phyloP scores from a whole-genome alignment of 2,888 invertebrate genomes.

The Cerastoderma edule region DNA sequence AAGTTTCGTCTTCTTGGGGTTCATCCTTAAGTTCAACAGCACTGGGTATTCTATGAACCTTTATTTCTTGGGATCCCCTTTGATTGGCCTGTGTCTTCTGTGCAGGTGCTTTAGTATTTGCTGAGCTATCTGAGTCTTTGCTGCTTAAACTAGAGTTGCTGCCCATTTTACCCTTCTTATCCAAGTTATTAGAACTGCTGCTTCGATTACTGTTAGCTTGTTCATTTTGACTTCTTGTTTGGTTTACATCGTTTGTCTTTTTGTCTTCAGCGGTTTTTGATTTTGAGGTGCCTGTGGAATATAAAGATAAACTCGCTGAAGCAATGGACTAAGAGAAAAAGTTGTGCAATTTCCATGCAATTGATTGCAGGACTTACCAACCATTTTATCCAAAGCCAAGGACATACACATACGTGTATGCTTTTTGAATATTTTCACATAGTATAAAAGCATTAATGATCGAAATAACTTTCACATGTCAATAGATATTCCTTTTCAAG shows the following conservation, averaged over 20 bases:
- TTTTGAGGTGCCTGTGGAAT: slow-evolving; percentile 24
- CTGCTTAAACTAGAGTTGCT: slow-evolving; percentile 37
- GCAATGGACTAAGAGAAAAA: too few relatives aligned
- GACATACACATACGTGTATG: too few relatives aligned
- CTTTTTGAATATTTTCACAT: too few relatives aligned
- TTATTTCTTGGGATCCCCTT: slow-evolving; percentile 29
- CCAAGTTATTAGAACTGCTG: slow-evolving; percentile 12
- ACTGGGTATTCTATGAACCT: slow-evolving; percentile 43
- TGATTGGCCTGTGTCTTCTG: slow-evolving; percentile 8
- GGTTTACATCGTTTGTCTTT: not conserved
- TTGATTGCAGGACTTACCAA: too few relatives aligned
- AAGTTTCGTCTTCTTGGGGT: not conserved
- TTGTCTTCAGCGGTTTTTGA: slow-evolving; percentile 18
- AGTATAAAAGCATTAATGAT: too few relatives aligned
- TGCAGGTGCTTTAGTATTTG: not conserved
- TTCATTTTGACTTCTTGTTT: slow-evolving; percentile 15
- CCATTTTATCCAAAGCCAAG: too few relatives aligned
- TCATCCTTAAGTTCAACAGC: slow-evolving; percentile 25
- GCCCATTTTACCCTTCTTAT: slow-evolving; percentile 33
- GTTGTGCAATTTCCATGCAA: too few relatives aligned
- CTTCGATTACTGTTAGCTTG: slow-evolving; percentile 6
- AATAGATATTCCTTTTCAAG: too few relatives aligned
- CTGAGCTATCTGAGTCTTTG: slow-evolving; percentile 10
- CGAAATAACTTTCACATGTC: too few relatives aligned
- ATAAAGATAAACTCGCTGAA: too few relatives aligned